Conservation (phyloP, 2,113 vertebrate genomes). For the Xenopus laevis region DNA sequence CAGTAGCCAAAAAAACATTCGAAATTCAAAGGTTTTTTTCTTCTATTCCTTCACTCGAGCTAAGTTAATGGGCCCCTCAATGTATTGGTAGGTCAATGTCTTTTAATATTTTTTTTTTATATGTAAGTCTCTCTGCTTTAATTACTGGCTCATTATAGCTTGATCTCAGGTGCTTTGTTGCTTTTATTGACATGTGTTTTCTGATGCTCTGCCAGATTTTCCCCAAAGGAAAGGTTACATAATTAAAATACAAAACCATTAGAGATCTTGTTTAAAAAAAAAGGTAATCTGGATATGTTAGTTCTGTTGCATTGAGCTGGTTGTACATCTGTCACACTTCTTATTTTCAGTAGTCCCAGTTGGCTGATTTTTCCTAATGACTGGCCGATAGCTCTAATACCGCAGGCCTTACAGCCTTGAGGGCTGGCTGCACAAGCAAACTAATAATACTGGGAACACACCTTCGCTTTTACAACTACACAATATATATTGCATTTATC, state of each 20-base stretch:
- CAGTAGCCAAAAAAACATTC: too few relatives aligned
- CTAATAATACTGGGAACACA: not conserved
- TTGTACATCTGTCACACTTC: slow-evolving; percentile 1
- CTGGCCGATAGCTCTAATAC: slow-evolving; percentile 4
- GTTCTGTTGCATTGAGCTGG: not conserved
- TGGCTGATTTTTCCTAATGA: slow-evolving; percentile 32
- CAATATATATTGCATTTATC: too few relatives aligned
- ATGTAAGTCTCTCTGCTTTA: slow-evolving; percentile 53
- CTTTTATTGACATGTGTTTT: slow-evolving; percentile 51
- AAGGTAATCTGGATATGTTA: slow-evolving; percentile 36
- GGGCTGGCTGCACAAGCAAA: too few relatives aligned
- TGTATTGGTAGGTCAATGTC: slow-evolving; percentile 35
- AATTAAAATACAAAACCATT: slow-evolving; percentile 53
- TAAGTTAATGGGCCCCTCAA: too few relatives aligned
- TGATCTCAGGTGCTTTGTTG: slow-evolving; percentile 43
- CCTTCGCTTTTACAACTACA: too few relatives aligned
- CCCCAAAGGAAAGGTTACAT: slow-evolving; percentile 51
- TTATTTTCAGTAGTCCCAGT: slow-evolving; percentile 18
- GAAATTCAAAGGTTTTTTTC: too few relatives aligned
- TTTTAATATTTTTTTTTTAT: slow-evolving; percentile 41
- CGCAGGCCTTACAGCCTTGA: too few relatives aligned
- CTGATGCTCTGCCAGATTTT: slow-evolving; percentile 31
- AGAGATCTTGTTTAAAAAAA: slow-evolving; percentile 17
- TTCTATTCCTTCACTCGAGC: too few relatives aligned
- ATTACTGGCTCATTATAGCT: slow-evolving; percentile 51